These are phyloP conservation scores for Macquaria australasica DNA, from an alignment of 2,113 vertebrate species.

Conservation along the genomic window DNA sequence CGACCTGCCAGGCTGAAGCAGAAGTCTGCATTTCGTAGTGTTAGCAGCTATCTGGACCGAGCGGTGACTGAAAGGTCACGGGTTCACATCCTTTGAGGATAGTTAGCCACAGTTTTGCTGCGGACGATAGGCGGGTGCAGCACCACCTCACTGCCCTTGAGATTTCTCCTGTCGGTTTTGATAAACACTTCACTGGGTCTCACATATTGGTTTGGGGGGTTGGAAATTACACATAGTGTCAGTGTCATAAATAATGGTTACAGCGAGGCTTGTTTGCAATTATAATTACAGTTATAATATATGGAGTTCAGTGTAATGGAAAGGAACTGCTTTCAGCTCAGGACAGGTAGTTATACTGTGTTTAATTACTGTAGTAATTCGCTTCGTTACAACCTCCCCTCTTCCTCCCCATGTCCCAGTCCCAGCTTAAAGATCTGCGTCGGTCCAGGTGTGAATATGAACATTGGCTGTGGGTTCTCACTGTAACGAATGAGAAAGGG, in stretches of 20 bases:
- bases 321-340: slow-evolving; percentile 66
- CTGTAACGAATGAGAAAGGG: slow-evolving; percentile 64
- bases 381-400: slow-evolving; percentile 48
- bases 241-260: slow-evolving; percentile 80
- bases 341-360: slow-evolving; percentile 72
- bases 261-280: slow-evolving; percentile 75
- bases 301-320: slow-evolving; percentile 71
- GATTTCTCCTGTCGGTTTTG: slow-evolving; percentile 61
- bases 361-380: slow-evolving; percentile 81
- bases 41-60: slow-evolving; percentile 38
- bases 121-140: background rate
- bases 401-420: slow-evolving; percentile 37
- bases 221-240: slow-evolving; percentile 67
- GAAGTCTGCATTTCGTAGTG: slow-evolving; percentile 32
- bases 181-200: slow-evolving; percentile 63
- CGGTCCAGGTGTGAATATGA: slow-evolving; percentile 66
- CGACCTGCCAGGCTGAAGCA: slow-evolving; percentile 40
- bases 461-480: slow-evolving; percentile 52
- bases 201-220: slow-evolving; percentile 54
- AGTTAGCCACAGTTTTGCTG: slow-evolving; percentile 1
- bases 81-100: slow-evolving; percentile 60
- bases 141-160: slow-evolving; percentile 56
- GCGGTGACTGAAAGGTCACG: slow-evolving; percentile 45
- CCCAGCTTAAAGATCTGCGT: slow-evolving; percentile 45
- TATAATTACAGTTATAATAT: slow-evolving; percentile 81